These are phyloP conservation scores for Branchipolynoe longqiensis DNA, from an alignment of 2,888 invertebrate species.

Conservation along the genomic window DNA sequence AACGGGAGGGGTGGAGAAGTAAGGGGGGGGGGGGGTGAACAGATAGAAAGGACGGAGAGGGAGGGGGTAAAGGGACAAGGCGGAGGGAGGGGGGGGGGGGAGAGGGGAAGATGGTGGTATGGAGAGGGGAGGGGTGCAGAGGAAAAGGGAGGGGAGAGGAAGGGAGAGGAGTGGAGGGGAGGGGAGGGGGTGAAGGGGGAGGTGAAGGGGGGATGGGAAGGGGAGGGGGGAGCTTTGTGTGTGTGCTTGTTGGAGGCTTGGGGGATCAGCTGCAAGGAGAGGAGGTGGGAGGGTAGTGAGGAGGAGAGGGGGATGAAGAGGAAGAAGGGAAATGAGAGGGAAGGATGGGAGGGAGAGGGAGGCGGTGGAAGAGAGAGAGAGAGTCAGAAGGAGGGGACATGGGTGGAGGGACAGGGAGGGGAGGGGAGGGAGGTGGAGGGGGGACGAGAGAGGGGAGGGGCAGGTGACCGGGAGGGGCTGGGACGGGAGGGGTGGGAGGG, in stretches of 20 bases:
- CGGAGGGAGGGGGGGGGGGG: background rate
- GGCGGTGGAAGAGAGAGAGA: no score
- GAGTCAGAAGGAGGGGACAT: no score
- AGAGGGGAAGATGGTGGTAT: background rate
- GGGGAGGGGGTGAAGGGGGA: background rate
- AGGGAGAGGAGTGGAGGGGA: background rate
- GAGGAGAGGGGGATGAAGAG: slow-evolving; percentile 17
- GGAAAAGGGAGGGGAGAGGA: no score
- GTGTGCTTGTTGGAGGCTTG: background rate
- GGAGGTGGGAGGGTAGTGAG: background rate
- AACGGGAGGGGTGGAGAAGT: background rate
- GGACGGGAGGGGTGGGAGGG: no score
- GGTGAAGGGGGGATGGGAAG: background rate
- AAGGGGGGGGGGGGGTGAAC: background rate
- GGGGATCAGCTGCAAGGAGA: background rate
- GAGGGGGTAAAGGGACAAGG: background rate
- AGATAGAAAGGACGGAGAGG: background rate
- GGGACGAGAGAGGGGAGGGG: no score
- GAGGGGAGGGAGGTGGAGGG: no score
- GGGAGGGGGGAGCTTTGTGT: no score
- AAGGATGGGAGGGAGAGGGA: no score
- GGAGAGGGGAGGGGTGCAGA: background rate
- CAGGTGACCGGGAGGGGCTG: no score
- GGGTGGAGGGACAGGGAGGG: no score
- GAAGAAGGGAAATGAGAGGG: no score